A percentile compares a stretch with the other conserved stretches of the same genome.
Conservation (phyloP, 2,888 invertebrate species). For the Drosophila dives region DNA sequence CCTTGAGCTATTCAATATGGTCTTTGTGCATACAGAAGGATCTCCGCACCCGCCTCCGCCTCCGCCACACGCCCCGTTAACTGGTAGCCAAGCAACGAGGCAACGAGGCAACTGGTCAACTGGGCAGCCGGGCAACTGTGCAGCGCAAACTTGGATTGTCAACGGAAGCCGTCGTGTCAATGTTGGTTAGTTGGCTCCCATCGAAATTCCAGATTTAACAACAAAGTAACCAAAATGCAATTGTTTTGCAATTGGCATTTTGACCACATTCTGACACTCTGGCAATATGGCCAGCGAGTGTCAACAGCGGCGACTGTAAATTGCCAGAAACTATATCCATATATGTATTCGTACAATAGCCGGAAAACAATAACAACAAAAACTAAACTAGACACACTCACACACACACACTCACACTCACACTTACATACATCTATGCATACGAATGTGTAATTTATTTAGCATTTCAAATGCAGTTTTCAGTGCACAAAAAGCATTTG, state of each 20-base stretch:
- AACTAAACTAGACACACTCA: background rate
- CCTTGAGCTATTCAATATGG: slow-evolving; percentile 51
- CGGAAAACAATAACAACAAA: background rate
- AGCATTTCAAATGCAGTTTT: slow-evolving; percentile 67
- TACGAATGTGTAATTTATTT: slow-evolving; percentile 75
- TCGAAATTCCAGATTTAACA: slow-evolving; percentile 80
- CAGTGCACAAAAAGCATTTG: slow-evolving; percentile 50
- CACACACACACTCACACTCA: background rate
- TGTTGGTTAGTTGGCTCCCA: slow-evolving; percentile 76
- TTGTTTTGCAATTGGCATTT: slow-evolving; percentile 83
- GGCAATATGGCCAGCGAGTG: slow-evolving; percentile 70
- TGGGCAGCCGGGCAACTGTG: slow-evolving; percentile 14
- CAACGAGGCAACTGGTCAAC: slow-evolving; percentile 15
- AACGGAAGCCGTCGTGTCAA: slow-evolving; percentile 66
- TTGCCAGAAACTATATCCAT: slow-evolving; percentile 70
- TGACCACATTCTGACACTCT: slow-evolving; percentile 81
- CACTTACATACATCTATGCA: slow-evolving; percentile 3
- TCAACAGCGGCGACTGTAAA: slow-evolving; percentile 72
- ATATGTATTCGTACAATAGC: slow-evolving; percentile 12
- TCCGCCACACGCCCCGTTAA: background rate
- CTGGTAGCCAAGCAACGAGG: slow-evolving; percentile 42
- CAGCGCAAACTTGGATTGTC: slow-evolving; percentile 54
- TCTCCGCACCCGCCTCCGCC: background rate
- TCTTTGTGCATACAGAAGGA: slow-evolving; percentile 38
- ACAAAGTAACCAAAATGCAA: slow-evolving; percentile 82